Percentiles rank a stretch among this genome's conserved stretches.
These are phyloP conservation scores for Tanaodytes sp. DNA, from an alignment of 2,888 invertebrate species.

Conservation along the genomic window DNA sequence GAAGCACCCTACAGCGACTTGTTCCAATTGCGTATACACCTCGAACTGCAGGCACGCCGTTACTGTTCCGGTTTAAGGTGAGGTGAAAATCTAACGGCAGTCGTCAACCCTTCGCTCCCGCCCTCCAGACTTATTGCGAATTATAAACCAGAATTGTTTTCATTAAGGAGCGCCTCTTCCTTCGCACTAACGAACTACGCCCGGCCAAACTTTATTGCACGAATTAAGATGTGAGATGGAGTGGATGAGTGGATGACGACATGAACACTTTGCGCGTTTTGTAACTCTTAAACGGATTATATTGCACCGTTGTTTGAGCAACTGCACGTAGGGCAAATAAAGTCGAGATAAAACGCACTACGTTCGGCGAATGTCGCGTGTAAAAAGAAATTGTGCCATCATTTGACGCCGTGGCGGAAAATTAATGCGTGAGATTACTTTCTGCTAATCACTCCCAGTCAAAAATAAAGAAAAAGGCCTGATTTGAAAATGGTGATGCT, in stretches of 20 bases:
- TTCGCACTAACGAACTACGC: slow-evolving; percentile 44
- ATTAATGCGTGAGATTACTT: no score
- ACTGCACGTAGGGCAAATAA: no score
- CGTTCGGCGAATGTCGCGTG: no score
- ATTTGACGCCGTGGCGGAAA: no score
- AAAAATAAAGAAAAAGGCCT: no score
- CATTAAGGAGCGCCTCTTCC: slow-evolving; percentile 59
- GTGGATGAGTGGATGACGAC: slow-evolving; percentile 5
- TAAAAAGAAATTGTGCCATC: no score
- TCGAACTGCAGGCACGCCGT: slow-evolving; percentile 52
- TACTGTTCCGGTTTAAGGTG: slow-evolving; percentile 49
- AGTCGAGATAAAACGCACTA: no score
- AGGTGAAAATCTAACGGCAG: slow-evolving; percentile 53
- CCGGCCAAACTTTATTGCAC: slow-evolving; percentile 39
- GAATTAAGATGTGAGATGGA: slow-evolving; percentile 38
- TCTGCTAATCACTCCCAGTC: no score
- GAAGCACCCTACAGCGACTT: slow-evolving; percentile 54
- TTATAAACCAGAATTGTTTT: slow-evolving; percentile 71
- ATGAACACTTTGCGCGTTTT: background rate
- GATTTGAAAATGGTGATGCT: no score
- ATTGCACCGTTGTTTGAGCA: no score
- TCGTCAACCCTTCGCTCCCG: slow-evolving; percentile 50
- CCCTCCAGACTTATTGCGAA: slow-evolving; percentile 57
- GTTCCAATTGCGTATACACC: slow-evolving; percentile 55
- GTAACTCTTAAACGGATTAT: no score